phyloP scores from a whole-genome alignment of 1,140 invertebrate genomes.

The Spodoptera frugiperda region DNA sequence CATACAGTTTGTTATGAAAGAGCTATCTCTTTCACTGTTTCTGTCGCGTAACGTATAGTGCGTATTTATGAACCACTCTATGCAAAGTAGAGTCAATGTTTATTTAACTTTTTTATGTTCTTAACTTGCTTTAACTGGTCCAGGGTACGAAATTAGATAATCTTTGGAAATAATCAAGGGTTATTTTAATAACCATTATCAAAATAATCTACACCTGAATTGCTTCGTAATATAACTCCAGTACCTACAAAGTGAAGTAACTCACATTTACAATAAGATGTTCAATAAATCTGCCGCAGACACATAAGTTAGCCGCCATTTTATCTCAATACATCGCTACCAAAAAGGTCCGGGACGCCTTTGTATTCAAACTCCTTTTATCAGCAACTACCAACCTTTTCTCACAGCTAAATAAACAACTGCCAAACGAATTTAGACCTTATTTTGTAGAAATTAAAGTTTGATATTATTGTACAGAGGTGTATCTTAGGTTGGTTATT shows the following conservation, averaged over 20 bases:
- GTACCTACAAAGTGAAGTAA: neutral
- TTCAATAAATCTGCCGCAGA: conserved; percentile 25
- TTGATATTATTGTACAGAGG: neutral
- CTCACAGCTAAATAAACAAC: neutral
- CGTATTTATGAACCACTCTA: no score
- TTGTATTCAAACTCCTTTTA: conserved; percentile 19
- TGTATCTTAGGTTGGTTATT: neutral
- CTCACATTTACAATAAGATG: conserved; percentile 4
- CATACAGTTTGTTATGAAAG: no score
- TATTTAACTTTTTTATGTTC: no score
- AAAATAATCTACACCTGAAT: no score
- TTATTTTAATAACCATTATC: no score
- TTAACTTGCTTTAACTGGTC: no score
- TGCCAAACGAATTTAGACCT: neutral
- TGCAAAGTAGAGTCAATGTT: no score
- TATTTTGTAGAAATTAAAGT: neutral
- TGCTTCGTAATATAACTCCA: neutral
- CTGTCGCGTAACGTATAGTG: no score
- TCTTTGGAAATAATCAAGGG: no score
- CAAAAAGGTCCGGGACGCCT: conserved; percentile 13
- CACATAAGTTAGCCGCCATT: conserved; percentile 21
- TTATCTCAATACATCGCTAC: conserved; percentile 21
- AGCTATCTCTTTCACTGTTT: no score
- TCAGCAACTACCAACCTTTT: conserved; percentile 1
- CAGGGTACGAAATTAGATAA: no score